These are phyloP conservation scores for Polyploca ridens DNA, from an alignment of 2,888 invertebrate species.

Conservation along the genomic window DNA sequence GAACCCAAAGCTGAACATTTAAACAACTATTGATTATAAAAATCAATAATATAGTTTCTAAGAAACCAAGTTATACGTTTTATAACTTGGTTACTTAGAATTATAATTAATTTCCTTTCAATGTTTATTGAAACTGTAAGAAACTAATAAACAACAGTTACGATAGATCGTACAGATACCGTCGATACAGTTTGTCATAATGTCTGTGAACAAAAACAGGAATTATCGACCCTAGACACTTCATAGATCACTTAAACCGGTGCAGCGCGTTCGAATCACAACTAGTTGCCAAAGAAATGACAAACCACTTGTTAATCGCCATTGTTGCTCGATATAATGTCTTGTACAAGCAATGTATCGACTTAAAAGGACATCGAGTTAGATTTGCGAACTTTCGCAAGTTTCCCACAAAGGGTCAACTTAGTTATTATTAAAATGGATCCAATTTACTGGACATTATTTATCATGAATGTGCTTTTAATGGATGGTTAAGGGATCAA, in stretches of 20 bases:
- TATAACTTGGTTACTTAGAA: too few relatives aligned
- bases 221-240: conserved; percentile 46
- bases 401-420: conserved; percentile 42
- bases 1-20: too few relatives aligned
- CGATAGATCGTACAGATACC: not conserved
- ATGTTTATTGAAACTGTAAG: not conserved
- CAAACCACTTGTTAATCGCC: conserved; percentile 75
- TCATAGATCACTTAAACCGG: conserved; percentile 54
- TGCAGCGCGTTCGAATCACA: conserved; percentile 31
- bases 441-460: conserved; percentile 7
- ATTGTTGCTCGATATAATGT: conserved; percentile 64
- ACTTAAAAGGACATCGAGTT: conserved; percentile 58
- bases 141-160: not conserved
- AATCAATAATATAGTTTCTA: not conserved
- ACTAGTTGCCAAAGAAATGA: conserved; percentile 58
- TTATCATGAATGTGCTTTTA: conserved; percentile 3
- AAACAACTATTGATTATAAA: too few relatives aligned
- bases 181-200: conserved; percentile 8
- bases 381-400: conserved; percentile 48
- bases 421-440: conserved; percentile 7
- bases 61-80: too few relatives aligned
- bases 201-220: conserved; percentile 28
- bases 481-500: not conserved
- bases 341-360: conserved; percentile 60
- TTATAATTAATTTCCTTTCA: not conserved